phyloP scores from a whole-genome alignment of 1,140 invertebrate genomes.

The Drosophila kohkoa region DNA sequence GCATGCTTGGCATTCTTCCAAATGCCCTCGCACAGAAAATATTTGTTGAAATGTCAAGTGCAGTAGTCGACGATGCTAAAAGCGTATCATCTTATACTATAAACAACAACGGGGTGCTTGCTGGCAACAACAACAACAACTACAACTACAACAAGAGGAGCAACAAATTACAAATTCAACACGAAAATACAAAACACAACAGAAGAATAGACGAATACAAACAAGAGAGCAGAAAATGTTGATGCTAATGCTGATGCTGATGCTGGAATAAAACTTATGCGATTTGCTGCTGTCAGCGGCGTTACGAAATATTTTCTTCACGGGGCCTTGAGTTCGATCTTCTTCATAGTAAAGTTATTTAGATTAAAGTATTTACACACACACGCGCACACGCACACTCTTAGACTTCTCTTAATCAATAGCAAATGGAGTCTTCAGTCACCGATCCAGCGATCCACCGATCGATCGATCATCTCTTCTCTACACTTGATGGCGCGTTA shows the following conservation, averaged over 20 bases:
- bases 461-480: conserved; percentile 34
- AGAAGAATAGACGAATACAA: conserved; percentile 1
- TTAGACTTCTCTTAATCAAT: neutral
- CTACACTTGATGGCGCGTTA: conserved; percentile 36
- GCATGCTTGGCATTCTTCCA: conserved; percentile 78
- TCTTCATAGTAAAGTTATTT: neutral
- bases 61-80: conserved; percentile 44
- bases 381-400: neutral
- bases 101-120: conserved; percentile 13
- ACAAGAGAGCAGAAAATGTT: conserved; percentile 15
- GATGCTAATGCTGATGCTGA: conserved; percentile 1
- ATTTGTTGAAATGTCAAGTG: conserved; percentile 81
- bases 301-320: conserved; percentile 23
- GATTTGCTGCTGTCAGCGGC: conserved; percentile 39
- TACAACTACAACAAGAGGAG: neutral
- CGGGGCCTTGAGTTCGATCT: conserved; percentile 34
- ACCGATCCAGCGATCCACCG: neutral
- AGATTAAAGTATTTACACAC: conserved; percentile 4
- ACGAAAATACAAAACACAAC: conserved; percentile 9
- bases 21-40: conserved; percentile 64
- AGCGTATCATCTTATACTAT: conserved; percentile 37
- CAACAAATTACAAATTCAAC: conserved; percentile 32
- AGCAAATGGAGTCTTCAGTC: conserved; percentile 12
- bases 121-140: conserved; percentile 25
- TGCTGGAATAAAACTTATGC: conserved; percentile 24